Evolutionary conservation across 2,888 invertebrate genomes (phyloP), one percentile per base, ranked within the genome.

Genomic region (Chouioia cunea): DNA sequence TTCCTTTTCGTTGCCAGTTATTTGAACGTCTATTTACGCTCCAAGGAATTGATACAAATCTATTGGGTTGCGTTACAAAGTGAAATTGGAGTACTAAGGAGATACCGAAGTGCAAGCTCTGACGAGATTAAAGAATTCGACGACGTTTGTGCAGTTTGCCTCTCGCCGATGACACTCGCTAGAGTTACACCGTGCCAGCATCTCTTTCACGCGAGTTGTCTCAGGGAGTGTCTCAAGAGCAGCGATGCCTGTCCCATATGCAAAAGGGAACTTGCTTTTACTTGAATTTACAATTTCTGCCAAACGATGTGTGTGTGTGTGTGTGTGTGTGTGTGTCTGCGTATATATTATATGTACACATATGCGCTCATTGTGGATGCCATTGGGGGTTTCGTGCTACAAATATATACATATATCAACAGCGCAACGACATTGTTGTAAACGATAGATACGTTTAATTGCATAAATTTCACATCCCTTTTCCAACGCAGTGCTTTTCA

Each of bases 141-240:
- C 78, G 93, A 94, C 77, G 92, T 93, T 0, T 94, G 94, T 81
- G 92, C 93, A 0, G 92, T 94, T 3, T 94, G 94, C 79, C 87
- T 94, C 47, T 91, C 89, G 73, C 81, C 86, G 1, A 93, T 93
- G 93, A 87, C 87, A 63, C 89, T 90, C 8, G 93, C 93, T 0
- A 87, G 93, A 48, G 90, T 93, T 12, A 93, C 93, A 0, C 93
- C 93, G 0, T 94, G 94, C 80, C 92, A 92, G 60, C 94, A 94
- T 81, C 89, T 92, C 81, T 94, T 93, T 85, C 94, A 94, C 81
- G 92, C 92, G 0, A 91, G 91, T 81, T 94, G 94, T 80, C 86
- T 94, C 22, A 86, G 93, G 71, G 89, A 89, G 75, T 93, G 93
- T 80, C 87, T 93, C n/a, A 92, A 91, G 75, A 87, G 89, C 15